Evolutionary conservation across 2,113 vertebrate genomes (phyloP), one percentile per base, ranked within the genome.

Genomic region (Stigmatopora nigra): DNA sequence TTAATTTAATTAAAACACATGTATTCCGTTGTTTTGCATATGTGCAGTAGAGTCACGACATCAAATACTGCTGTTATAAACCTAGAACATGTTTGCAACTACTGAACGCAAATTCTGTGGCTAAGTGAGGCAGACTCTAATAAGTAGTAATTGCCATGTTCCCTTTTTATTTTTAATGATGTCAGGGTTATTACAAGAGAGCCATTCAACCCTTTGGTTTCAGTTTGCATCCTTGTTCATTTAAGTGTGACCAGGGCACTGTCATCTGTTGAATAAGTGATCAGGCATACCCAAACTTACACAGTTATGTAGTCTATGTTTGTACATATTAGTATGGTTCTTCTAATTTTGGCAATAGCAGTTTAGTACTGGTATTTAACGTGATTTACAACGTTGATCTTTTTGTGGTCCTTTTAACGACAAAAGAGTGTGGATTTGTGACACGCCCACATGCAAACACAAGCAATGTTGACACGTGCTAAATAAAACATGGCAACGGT

Each of bases 131-230:
- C 69, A 20, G 72, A 72, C 77, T 82, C 72, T 88, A 83, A 87
- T 85, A 78, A 82, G 85, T 86, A 83, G 85, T 88, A 88, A 88
- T 88, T 85, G 84, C 67, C 80, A 69, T 88, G 87, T 87, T 71
- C 59, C 76, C 73, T 63, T 56, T 88, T 81, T 77, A 84, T 61
- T 88, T 79, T 87, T 88, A 87, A 88, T 87, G 85, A 79, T 78
- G 82, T 78, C 80, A 78, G 80, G 84, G 80, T 82, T 78, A 87
- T 88, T 85, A 87, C 87, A 85, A 87, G 78, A 76, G 64, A 81
- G 71, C 70, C 68, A 83, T 69, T 71, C 80, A 82, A 78, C 64
- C 77, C 71, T 7, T 15, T 22, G 65, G 85, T 77, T 74, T 88
- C 25, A 72, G 67, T 76, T 88, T 87, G 63, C 87, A 79, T 79